Evolutionary conservation across 2,888 invertebrate species (phyloP).

Genomic region (Deilephila porcellus): DNA sequence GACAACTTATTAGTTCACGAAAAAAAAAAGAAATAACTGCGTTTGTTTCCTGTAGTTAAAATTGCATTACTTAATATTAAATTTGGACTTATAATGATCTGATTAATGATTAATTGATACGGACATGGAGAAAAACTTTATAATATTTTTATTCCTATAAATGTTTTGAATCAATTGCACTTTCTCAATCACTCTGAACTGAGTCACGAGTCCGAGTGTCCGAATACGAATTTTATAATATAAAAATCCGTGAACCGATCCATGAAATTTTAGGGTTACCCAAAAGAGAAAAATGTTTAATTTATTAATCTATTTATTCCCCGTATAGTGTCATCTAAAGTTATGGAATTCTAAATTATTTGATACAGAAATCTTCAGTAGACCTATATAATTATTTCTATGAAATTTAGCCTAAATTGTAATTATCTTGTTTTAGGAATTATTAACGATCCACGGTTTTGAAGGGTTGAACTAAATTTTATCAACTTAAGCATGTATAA

Average conservation of each 20-base stretch:
- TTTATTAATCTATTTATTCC: not conserved
- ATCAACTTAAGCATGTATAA: not conserved
- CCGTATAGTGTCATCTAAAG: not conserved
- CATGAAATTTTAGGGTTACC: not conserved
- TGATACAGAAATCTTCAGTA: not conserved
- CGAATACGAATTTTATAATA: not conserved
- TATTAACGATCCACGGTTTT: not conserved
- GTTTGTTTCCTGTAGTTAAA: too few species aligned
- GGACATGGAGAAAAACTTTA: too few species aligned
- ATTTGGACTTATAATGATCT: too few species aligned
- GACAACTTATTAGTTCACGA: too few species aligned
- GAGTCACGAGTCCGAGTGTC: too few species aligned
- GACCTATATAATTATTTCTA: not conserved
- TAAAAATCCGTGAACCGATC: not conserved
- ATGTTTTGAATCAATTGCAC: too few species aligned
- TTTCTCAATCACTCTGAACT: too few species aligned
- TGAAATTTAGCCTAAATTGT: not conserved
- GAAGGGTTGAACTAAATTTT: not conserved
- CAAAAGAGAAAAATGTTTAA: not conserved
- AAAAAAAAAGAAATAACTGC: too few species aligned
- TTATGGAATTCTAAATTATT: not conserved
- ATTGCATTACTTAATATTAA: too few species aligned
- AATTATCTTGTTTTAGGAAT: not conserved
- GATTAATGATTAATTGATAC: too few species aligned
- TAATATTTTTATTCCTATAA: too few species aligned